These are phyloP conservation scores for Ispidina picta DNA, from an alignment of 2,797 vertebrate species.

Conservation along the genomic window DNA sequence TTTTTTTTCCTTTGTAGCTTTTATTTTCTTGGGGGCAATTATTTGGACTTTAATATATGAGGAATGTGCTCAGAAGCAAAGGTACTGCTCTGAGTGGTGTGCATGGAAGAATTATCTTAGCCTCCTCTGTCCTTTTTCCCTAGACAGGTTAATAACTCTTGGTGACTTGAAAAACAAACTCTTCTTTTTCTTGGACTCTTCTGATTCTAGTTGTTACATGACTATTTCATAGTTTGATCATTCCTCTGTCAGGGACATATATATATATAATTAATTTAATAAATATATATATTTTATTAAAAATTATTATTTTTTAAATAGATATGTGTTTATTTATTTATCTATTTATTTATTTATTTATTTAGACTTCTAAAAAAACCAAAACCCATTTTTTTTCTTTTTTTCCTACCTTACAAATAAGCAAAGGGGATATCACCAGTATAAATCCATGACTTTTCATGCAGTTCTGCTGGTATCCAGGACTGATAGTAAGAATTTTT, in stretches of 20 bases:
- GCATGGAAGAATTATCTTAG: background rate
- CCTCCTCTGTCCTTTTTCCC: background rate
- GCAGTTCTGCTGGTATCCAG: background rate
- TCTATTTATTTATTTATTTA: too few species aligned
- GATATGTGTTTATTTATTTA: too few species aligned
- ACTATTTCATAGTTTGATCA: background rate
- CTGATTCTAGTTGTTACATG: background rate
- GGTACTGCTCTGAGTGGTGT: background rate
- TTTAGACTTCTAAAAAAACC: too few species aligned
- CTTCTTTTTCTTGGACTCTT: background rate
- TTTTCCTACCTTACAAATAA: background rate
- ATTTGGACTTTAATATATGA: background rate
- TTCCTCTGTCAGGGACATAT: background rate
- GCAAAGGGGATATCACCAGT: background rate
- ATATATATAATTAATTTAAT: too few species aligned
- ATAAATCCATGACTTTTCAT: background rate
- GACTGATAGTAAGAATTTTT: background rate
- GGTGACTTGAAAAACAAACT: background rate
- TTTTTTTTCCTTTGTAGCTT: background rate
- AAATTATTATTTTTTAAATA: too few species aligned
- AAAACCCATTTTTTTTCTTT: too few species aligned
- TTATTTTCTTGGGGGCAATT: fast-evolving
- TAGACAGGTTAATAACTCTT: background rate
- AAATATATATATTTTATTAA: too few species aligned
- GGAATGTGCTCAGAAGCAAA: background rate